A percentile compares a stretch with the other conserved stretches of the same genome.
phyloP scores from a whole-genome alignment of 2,113 vertebrate genomes.

The Salvator merianae region DNA sequence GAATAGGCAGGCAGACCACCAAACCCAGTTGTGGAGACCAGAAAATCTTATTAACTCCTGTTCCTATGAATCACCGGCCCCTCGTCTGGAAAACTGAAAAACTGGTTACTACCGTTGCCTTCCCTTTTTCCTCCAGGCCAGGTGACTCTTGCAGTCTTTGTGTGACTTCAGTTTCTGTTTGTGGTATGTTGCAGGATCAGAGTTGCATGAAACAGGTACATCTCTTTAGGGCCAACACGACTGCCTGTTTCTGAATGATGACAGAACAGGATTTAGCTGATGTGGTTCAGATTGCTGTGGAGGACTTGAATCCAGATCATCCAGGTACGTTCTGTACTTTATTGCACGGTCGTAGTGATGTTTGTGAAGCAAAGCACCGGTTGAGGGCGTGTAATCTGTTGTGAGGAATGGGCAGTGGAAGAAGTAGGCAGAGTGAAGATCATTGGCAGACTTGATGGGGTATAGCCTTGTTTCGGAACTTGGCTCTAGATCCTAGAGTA shows the following conservation, averaged over 20 bases:
- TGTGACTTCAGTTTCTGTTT: not conserved
- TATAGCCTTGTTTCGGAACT: not conserved
- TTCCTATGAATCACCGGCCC: no score
- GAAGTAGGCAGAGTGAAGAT: not conserved
- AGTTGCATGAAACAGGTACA: slow-evolving; percentile 41
- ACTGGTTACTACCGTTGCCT: no score
- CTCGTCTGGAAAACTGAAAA: no score
- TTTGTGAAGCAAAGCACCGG: no score
- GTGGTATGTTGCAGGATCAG: slow-evolving; percentile 65
- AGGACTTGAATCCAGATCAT: slow-evolving; percentile 87
- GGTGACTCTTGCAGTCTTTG: rapidly evolving
- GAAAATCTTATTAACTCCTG: no score
- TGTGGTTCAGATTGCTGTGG: slow-evolving; percentile 96
- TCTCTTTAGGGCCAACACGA: not conserved
- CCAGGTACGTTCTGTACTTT: slow-evolving; percentile 74
- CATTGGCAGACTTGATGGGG: not conserved
- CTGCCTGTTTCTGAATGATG: slow-evolving; percentile 85
- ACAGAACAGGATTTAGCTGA: slow-evolving; percentile 93
- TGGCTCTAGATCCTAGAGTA: not conserved
- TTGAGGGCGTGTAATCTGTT: not conserved
- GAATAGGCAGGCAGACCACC: no score
- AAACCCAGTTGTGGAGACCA: no score
- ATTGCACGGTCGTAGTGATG: no score
- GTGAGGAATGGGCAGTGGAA: not conserved
- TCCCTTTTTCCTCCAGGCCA: no score